Evolutionary conservation across 2,113 vertebrate genomes (phyloP), one percentile per base, ranked within the genome.

Genomic region (Paradoxurus hermaphroditus): DNA sequence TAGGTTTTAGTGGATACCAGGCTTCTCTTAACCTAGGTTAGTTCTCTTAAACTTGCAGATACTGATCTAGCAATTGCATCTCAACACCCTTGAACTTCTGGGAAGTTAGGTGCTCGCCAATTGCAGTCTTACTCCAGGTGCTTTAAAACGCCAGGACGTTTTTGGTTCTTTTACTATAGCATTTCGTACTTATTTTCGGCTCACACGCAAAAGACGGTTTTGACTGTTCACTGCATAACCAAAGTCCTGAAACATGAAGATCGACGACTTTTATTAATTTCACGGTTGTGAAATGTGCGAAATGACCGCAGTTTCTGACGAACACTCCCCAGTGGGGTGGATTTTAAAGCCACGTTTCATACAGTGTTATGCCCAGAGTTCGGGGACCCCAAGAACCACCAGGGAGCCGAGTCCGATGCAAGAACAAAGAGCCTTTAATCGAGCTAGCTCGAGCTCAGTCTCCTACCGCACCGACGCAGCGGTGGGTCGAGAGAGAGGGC

Each of bases 231-330:
- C 67, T 95, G 83, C 91, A 96, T 97, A 97, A 82, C 89, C 91
- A 84, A 88, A 77, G 87, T 97, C 84, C 19, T 18, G 93, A 90
- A 97, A 97, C 95, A 90, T 62, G 92, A 97, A 96, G 95, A 98
- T 97, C 95, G 96, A 96, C 97, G 97, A 75, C 75, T 95, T 90
- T 97, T 97, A 95, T 93, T 67, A 97, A 95, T 78, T 70, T 97
- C 87, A 96, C 97, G 89, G 95, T 98, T 96, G 97, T 70, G 94
- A 94, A 62, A 67, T 86, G 29, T 73, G 93, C 97, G 95, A 97
- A 98, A 91, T 97, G 97, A 84, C 94, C 97, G 85, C 67, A 31
- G 62, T 97, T 90, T 95, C 82, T 95, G 79, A 96, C 65, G 51
- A 97, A 97, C 85, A 79, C 93, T 68, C 96, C 53, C 86, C 93